These are phyloP conservation scores for Macrosiphum euphorbiae DNA, from an alignment of 2,888 invertebrate genomes.

Conservation along the genomic window DNA sequence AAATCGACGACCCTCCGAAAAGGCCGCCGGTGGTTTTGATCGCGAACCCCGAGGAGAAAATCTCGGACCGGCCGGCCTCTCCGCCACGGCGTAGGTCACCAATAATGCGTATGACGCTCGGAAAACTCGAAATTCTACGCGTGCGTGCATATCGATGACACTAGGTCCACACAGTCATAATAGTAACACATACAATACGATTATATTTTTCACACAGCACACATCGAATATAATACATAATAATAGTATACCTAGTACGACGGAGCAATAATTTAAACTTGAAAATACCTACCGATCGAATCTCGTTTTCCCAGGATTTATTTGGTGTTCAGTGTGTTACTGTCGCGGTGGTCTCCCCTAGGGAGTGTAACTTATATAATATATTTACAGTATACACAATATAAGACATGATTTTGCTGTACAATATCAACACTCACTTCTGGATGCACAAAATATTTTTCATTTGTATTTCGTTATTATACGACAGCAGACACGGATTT, in stretches of 20 bases:
- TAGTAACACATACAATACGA: neutral
- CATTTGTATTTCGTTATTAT: neutral
- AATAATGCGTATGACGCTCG: neutral
- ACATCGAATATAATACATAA: neutral
- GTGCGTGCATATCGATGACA: neutral
- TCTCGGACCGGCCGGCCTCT: neutral
- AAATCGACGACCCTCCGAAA: neutral
- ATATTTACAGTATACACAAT: neutral
- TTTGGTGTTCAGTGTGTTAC: neutral
- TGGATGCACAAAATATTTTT: neutral
- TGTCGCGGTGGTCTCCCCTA: neutral
- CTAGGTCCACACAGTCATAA: neutral
- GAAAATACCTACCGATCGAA: neutral
- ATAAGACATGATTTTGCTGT: neutral
- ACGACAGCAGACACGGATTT: neutral
- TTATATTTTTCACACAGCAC: neutral
- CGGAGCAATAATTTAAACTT: neutral
- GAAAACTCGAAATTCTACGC: neutral
- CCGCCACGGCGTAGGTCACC: neutral
- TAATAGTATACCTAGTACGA: too few species aligned
- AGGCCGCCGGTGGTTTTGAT: neutral
- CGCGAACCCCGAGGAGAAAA: neutral
- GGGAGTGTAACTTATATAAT: neutral
- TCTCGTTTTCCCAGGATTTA: neutral
- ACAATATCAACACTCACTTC: neutral